phyloP scores from a whole-genome alignment of 53 echinoderm and acorn worm genomes.

The Astropecten irregularis region DNA sequence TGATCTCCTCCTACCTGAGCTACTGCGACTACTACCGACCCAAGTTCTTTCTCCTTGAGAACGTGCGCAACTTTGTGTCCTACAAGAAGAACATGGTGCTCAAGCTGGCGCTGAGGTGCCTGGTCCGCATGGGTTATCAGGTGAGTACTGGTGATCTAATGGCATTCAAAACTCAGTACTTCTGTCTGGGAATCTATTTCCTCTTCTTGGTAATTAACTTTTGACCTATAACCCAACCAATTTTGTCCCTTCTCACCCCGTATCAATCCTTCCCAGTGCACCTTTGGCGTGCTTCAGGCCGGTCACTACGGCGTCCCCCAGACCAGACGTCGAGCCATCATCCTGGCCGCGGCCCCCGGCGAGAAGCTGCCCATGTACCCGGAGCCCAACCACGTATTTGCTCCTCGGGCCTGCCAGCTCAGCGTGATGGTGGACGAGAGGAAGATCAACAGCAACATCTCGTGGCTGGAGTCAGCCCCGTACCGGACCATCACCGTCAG shows the following conservation, averaged over 20 bases:
- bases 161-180: too few species aligned
- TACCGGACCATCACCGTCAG: slow-evolving; percentile 94
- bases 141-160: too few species aligned
- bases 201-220: too few species aligned
- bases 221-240: too few species aligned
- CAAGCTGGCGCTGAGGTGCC: slow-evolving; percentile 84
- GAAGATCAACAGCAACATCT: slow-evolving; percentile 82
- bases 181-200: too few species aligned
- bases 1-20: slow-evolving; percentile 96
- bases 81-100: slow-evolving; percentile 99
- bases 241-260: not conserved
- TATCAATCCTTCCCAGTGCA: slow-evolving; percentile 64
- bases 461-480: slow-evolving; percentile 83
- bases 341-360: slow-evolving; percentile 96
- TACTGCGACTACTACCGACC: slow-evolving; percentile 99
- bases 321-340: slow-evolving; percentile 94
- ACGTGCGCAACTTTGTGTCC: slow-evolving; percentile 99
- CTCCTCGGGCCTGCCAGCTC: slow-evolving; percentile 94
- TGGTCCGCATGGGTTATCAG: slow-evolving; percentile 98
- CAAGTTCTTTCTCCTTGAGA: slow-evolving; percentile 94
- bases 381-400: slow-evolving; percentile 89
- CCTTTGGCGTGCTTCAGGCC: slow-evolving; percentile 96
- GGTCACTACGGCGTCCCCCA: slow-evolving; percentile 98
- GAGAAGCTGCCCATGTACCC: slow-evolving; percentile 93
- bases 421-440: slow-evolving; percentile 88